Base-by-base conservation (phyloP, 2,888 invertebrate genomes). In the Miltochrista miniata region DNA sequence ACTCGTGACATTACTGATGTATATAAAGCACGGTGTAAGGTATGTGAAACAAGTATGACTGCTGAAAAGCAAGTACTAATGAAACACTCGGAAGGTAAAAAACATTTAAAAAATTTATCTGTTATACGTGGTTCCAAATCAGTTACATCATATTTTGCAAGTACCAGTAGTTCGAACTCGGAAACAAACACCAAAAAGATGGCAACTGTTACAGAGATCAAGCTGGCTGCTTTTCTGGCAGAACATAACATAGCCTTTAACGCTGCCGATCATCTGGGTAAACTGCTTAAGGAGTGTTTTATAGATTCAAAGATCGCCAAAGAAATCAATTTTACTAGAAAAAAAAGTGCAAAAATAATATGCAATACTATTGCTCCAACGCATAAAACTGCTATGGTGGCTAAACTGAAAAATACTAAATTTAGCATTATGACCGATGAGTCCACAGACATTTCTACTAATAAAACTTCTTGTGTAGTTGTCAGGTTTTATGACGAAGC, bases 401-500 rank as follows among this genome's bases (percentile, higher is more conserved):
- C 4, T 12, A 30, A 36, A 45, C 11, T 36, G 37, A 36, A 45
- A 45, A 36, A 36, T 7, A 10, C 9, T 29, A 45, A 45, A 37
- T 45, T 45, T 13, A 29, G 36, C n/a, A 5, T n/a, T 9, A 12
- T 45, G 4, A 11, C 29, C 13, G 45, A 45, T 13, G 45, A 45
- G 12, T 36, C 36, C n/a, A 45, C 45, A 12, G 45, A 45, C 35
- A 8, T 35, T 11, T 29, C 29, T 11, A 36, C 36, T 37, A 13
- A 30, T n/a, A 37, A 36, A 24, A 7, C 10, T 4, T 12, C n/a
- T 12, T 45, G 45, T 13, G 37, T 37, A 29, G 12, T 45, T 40
- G 46, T 48, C 3, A 43, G 51, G 46, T 57, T 42, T 57, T 51
- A 48, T 52, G 51, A 52, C 34, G 24, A 30, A n/a, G 41, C 49